Conservation (phyloP, 2,888 invertebrate species). For the Pseudanteris insignis region DNA sequence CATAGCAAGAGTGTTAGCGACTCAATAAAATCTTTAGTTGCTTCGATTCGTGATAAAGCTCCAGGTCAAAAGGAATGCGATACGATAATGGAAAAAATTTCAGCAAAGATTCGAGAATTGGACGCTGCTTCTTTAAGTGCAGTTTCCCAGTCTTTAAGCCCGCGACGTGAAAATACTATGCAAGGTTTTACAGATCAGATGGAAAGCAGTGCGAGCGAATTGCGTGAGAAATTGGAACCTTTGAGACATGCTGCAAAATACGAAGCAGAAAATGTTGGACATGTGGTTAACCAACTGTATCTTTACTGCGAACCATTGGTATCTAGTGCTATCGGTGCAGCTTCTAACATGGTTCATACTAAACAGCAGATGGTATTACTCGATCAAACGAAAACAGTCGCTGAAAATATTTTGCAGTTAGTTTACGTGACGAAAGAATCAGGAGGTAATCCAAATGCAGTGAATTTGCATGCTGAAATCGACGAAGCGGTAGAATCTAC, state of each 20-base stretch:
- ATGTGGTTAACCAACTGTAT: slow-evolving; percentile 80
- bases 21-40: slow-evolving; percentile 92
- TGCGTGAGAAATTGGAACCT: slow-evolving; percentile 86
- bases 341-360: slow-evolving; percentile 88
- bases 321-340: slow-evolving; percentile 83
- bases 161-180: slow-evolving; percentile 77
- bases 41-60: slow-evolving; percentile 93
- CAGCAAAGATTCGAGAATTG: slow-evolving; percentile 79
- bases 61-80: slow-evolving; percentile 97
- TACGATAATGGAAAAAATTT: slow-evolving; percentile 80
- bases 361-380: slow-evolving; percentile 86
- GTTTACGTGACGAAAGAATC: slow-evolving; percentile 86
- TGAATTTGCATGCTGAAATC: slow-evolving; percentile 81
- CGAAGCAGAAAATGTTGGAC: slow-evolving; percentile 94
- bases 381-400: slow-evolving; percentile 92
- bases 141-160: slow-evolving; percentile 80
- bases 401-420: slow-evolving; percentile 90
- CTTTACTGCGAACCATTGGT: slow-evolving; percentile 88
- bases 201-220: slow-evolving; percentile 80
- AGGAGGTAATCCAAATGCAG: slow-evolving; percentile 93
- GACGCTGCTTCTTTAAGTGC: slow-evolving; percentile 90
- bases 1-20: slow-evolving; percentile 97
- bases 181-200: slow-evolving; percentile 82
- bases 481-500: slow-evolving; percentile 82
- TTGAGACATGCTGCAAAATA: slow-evolving; percentile 78